phyloP scores from a whole-genome alignment of 2,888 invertebrate genomes.

The Bombyx huttoni region DNA sequence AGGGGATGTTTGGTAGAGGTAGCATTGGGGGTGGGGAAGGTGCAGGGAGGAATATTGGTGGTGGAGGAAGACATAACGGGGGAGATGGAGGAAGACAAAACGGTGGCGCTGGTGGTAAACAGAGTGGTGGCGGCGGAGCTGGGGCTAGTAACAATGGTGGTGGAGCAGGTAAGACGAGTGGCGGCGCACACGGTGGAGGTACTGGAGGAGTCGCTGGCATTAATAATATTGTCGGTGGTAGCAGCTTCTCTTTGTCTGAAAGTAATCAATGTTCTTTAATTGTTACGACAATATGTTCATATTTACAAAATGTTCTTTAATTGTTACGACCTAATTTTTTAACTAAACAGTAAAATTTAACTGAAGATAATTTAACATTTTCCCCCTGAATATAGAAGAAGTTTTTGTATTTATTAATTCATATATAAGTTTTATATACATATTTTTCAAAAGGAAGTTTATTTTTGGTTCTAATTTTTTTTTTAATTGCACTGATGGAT shows the following conservation, averaged over 20 bases:
- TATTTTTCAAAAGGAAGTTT: too few species aligned
- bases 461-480: too few species aligned
- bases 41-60: conserved; percentile 16
- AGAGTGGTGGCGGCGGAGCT: conserved; percentile 13
- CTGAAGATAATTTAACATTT: too few species aligned
- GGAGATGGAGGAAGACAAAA: conserved; percentile 15
- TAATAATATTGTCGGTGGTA: conserved; percentile 40
- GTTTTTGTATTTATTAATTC: too few species aligned
- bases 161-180: conserved; percentile 12
- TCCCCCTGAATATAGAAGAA: too few species aligned
- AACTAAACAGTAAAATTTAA: too few species aligned
- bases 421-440: too few species aligned
- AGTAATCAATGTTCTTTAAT: background rate
- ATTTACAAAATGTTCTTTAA: too few species aligned
- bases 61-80: conserved; percentile 9
- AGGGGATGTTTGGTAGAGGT: conserved; percentile 15
- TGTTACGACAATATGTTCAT: too few species aligned
- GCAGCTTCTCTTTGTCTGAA: conserved; percentile 21
- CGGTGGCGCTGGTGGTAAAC: conserved; percentile 12
- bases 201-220: conserved; percentile 40
- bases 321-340: too few species aligned
- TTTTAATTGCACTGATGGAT: too few species aligned
- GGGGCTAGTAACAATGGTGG: conserved; percentile 17
- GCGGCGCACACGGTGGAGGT: conserved; percentile 18
- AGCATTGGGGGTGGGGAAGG: conserved; percentile 15